These are phyloP conservation scores for Brenthis ino DNA, from an alignment of 2,888 invertebrate species.

Conservation along the genomic window DNA sequence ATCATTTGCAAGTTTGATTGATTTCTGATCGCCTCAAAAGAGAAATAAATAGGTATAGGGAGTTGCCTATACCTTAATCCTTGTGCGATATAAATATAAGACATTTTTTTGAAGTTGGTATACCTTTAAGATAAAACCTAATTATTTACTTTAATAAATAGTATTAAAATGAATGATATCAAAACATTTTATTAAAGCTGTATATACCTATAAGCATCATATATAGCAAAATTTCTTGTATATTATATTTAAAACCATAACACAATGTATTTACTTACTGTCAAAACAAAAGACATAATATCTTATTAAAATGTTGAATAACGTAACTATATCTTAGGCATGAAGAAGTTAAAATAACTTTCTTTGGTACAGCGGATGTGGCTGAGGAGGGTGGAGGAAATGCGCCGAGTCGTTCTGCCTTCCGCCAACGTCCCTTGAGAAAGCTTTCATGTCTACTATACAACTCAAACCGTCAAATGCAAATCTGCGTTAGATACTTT, in stretches of 20 bases:
- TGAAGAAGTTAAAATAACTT: conserved; percentile 4
- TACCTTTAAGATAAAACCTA: too few relatives aligned
- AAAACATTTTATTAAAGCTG: too few relatives aligned
- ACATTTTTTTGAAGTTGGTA: too few relatives aligned
- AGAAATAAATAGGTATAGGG: too few relatives aligned
- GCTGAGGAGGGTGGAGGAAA: conserved; percentile 16
- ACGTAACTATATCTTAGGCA: background rate
- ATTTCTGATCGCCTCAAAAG: too few relatives aligned
- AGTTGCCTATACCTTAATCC: too few relatives aligned
- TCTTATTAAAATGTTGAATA: background rate
- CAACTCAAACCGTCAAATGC: conserved; percentile 31
- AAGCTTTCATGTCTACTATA: conserved; percentile 29
- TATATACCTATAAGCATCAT: too few relatives aligned
- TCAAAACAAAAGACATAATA: background rate
- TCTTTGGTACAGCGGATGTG: conserved; percentile 17
- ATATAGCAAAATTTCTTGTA: too few relatives aligned
- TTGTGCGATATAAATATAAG: too few relatives aligned
- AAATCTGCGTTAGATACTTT: conserved; percentile 22
- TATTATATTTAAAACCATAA: background rate
- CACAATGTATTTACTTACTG: background rate
- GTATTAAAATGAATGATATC: too few relatives aligned
- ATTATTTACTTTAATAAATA: too few relatives aligned
- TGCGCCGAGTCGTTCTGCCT: conserved; percentile 9
- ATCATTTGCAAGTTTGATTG: too few relatives aligned
- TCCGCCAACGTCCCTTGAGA: conserved; percentile 10